Evolutionary conservation across 2,888 invertebrate genomes (phyloP).

Genomic region (Alsophila aescularia): DNA sequence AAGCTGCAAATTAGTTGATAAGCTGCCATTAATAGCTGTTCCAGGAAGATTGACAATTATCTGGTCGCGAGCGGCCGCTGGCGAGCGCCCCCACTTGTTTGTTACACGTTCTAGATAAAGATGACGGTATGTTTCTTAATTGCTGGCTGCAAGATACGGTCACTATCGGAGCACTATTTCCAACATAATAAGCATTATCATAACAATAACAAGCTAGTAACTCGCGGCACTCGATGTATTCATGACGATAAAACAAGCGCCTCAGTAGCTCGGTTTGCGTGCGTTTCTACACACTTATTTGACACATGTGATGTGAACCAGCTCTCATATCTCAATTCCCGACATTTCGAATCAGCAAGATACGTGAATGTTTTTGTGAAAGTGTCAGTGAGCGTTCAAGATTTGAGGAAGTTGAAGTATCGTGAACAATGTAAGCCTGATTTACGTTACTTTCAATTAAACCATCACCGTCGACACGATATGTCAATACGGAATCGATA

Average conservation of each 20-base stretch:
- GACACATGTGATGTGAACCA: slow-evolving; percentile 7
- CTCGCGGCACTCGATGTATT: slow-evolving; percentile 63
- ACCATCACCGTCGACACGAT: slow-evolving; percentile 30
- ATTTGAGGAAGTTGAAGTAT: slow-evolving; percentile 15
- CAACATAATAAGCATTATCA: slow-evolving; percentile 83
- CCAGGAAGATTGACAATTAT: slow-evolving; percentile 65
- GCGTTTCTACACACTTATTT: slow-evolving; percentile 34
- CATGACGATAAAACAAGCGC: slow-evolving; percentile 57
- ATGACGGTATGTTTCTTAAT: slow-evolving; percentile 74
- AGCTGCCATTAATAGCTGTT: slow-evolving; percentile 44
- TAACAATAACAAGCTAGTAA: slow-evolving; percentile 79
- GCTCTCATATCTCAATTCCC: background rate
- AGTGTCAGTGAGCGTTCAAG: slow-evolving; percentile 41
- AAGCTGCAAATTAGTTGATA: slow-evolving; percentile 28
- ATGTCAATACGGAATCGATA: slow-evolving; percentile 34
- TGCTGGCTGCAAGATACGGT: slow-evolving; percentile 75
- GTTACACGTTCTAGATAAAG: slow-evolving; percentile 61
- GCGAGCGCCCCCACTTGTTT: slow-evolving; percentile 57
- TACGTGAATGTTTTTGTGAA: slow-evolving; percentile 22
- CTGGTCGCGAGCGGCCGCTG: slow-evolving; percentile 47
- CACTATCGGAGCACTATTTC: slow-evolving; percentile 78
- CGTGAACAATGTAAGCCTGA: slow-evolving; percentile 43
- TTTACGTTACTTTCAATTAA: slow-evolving; percentile 34
- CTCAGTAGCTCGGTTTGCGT: slow-evolving; percentile 53
- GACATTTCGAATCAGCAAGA: background rate